Conservation (phyloP, 2,113 vertebrate genomes). For the Cyanistes caeruleus region DNA sequence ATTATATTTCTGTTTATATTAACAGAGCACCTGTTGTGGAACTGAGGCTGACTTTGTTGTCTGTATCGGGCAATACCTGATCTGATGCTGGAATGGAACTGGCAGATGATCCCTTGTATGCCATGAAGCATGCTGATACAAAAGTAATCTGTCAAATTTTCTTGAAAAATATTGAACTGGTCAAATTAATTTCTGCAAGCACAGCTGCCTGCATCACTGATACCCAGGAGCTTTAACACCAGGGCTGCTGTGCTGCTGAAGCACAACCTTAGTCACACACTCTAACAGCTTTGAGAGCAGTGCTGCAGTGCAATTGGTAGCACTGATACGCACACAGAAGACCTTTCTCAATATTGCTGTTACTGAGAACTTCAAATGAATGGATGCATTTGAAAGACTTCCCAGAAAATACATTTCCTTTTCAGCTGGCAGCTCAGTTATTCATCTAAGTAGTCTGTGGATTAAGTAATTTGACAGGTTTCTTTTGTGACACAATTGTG, state of each 20-base stretch:
- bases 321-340: background rate
- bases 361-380: constrained; percentile 44
- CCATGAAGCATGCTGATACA: background rate
- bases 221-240: background rate
- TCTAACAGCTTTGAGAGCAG: background rate
- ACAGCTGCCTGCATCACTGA: background rate
- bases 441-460: constrained; percentile 38
- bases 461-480: constrained; percentile 61
- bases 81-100: background rate
- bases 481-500: constrained; percentile 44
- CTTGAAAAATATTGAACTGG: background rate
- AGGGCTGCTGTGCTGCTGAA: background rate
- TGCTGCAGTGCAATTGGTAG: background rate
- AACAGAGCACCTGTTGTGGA: background rate
- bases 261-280: background rate
- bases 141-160: background rate
- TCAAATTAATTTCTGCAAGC: background rate
- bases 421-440: constrained; percentile 36
- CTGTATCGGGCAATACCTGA: background rate
- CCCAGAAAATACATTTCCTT: constrained; percentile 42
- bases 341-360: constrained; percentile 36
- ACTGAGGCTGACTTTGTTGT: background rate
- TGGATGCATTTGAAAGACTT: constrained; percentile 49
- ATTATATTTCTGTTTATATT: background rate
- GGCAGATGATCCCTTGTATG: background rate